phyloP scores from a whole-genome alignment of 2,888 invertebrate genomes.

The Sialis fuliginosa region DNA sequence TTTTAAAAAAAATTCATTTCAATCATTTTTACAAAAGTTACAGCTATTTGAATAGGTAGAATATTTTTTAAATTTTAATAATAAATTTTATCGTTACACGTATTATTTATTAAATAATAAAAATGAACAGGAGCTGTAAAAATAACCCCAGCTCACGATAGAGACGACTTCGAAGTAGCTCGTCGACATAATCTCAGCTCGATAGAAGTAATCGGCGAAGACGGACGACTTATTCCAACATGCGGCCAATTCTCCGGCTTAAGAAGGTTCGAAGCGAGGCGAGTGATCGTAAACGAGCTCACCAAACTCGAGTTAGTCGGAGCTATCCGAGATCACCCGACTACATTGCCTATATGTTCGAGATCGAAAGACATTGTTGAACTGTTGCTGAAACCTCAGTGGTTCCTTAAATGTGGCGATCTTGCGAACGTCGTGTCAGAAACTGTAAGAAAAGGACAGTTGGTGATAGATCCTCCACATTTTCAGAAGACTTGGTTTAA shows the following conservation, averaged over 20 bases:
- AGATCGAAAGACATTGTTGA: slow-evolving; percentile 96
- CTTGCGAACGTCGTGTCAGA: slow-evolving; percentile 79
- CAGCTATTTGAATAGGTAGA: no score
- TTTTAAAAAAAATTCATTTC: no score
- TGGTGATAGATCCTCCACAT: slow-evolving; percentile 79
- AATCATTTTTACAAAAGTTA: no score
- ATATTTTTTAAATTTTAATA: background rate
- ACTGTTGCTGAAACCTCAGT: slow-evolving; percentile 89
- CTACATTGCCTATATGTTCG: slow-evolving; percentile 92
- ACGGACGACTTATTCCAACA: slow-evolving; percentile 66
- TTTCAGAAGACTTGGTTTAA: slow-evolving; percentile 88
- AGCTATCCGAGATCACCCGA: slow-evolving; percentile 60
- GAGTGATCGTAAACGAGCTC: slow-evolving; percentile 58
- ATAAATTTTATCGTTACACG: no score
- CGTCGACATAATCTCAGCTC: slow-evolving; percentile 55
- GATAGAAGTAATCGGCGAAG: slow-evolving; percentile 79
- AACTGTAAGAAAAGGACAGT: slow-evolving; percentile 58
- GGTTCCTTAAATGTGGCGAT: slow-evolving; percentile 82
- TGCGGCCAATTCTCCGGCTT: slow-evolving; percentile 59
- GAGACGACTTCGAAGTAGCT: slow-evolving; percentile 65
- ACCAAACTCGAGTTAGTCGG: slow-evolving; percentile 41
- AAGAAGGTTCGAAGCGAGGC: slow-evolving; percentile 81
- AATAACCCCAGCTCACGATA: slow-evolving; percentile 85
- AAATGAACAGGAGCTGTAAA: slow-evolving; percentile 72
- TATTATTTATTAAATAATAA: background rate